Evolutionary conservation across 1,140 invertebrate genomes (phyloP), one percentile per base, ranked within the genome.

Genomic region (Antheraea mylitta): DNA sequence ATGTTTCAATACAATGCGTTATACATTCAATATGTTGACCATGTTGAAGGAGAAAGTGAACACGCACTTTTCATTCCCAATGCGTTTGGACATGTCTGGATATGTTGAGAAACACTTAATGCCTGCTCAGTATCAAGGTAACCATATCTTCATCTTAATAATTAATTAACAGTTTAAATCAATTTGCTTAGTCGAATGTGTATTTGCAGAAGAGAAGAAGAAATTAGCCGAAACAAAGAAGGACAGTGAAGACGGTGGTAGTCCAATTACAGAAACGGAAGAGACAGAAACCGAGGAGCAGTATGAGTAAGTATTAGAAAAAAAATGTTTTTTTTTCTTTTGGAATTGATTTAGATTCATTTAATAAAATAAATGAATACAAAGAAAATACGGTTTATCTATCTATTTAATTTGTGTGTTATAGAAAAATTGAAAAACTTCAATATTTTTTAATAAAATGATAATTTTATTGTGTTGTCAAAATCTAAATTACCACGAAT

Each of bases 1-100:
- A 16, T 99, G 98, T 82, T 98, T 99, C 83, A 99, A 99, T 85
- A 99, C 98, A 0, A 98, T 99, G 98, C 94, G 98, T n/a, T 99
- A 99, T 77, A 98, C 98, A 0, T 99, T 99, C 85, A 99, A 99
- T 87, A 99, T 99, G 98, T 94, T 98, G 0, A 99, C 98, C 0
- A 99, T 99, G 98, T 93, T 98, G 10, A 99, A 99, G 82, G 98
- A 99, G 87, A 99, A 99, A 87, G 98, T 99, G 0, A 99, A 99
- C 87, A 99, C 98, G 0, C 98, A 99, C 82, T 99, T 99, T 85
- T 98, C 98, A n/a, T 99, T 99, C 92, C 98, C 98, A 0, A 94
- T 99, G 85, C 92, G 96, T 63, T 92, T 99, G 0, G 98, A 99
- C 84, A 99, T 99, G 98, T 96, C 96, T 0, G 96, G 96, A 16